These are phyloP conservation scores for Bucco capensis DNA, from an alignment of 2,113 vertebrate genomes.

Conservation along the genomic window DNA sequence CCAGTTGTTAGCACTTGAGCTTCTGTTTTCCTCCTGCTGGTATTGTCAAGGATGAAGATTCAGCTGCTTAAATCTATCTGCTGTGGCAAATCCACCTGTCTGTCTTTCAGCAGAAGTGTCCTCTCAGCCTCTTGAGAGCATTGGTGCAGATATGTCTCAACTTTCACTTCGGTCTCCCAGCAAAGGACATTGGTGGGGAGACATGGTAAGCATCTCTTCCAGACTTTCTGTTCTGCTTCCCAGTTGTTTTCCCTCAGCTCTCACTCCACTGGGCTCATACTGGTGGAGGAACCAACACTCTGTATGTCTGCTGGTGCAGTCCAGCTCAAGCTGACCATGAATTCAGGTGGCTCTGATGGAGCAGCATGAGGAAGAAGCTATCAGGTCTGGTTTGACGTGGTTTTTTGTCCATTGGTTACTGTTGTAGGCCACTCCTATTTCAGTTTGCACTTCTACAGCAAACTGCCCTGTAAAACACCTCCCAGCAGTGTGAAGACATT, in stretches of 20 bases:
- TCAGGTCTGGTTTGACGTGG: background rate
- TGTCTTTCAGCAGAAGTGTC: background rate
- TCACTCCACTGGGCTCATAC: background rate
- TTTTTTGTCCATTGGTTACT: background rate
- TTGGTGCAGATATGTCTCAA: background rate
- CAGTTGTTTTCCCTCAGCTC: background rate
- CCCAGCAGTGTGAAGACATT: background rate
- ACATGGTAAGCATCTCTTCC: background rate
- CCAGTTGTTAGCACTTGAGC: background rate
- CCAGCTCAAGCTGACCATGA: background rate
- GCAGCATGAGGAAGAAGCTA: fast-evolving
- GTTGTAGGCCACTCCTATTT: background rate
- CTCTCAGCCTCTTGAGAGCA: background rate
- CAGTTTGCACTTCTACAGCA: background rate
- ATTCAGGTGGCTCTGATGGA: background rate
- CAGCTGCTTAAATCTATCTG: background rate
- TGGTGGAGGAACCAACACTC: background rate
- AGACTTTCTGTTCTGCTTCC: background rate
- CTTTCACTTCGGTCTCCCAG: fast-evolving
- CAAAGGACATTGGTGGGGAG: background rate
- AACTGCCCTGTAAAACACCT: background rate
- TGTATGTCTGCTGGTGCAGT: background rate
- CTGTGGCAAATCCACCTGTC: background rate
- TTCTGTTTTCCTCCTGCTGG: background rate
- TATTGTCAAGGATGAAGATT: background rate